These are phyloP conservation scores for Vicugna pacos DNA, from an alignment of 2,113 vertebrate species.

Conservation along the genomic window DNA sequence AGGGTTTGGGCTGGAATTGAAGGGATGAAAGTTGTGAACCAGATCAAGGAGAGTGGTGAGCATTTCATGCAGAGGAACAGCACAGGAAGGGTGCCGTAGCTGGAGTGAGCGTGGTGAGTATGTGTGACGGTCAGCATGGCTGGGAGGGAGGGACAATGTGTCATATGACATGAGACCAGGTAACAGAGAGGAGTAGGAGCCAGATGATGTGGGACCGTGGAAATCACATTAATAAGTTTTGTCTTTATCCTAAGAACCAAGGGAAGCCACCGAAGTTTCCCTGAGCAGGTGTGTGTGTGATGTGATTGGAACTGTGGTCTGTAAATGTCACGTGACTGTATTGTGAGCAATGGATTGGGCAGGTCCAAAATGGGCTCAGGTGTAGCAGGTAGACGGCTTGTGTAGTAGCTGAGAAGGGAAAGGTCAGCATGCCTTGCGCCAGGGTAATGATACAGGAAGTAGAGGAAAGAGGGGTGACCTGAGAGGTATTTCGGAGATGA, in stretches of 20 bases:
- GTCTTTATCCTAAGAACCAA: neutral
- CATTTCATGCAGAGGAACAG: neutral
- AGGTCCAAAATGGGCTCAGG: neutral
- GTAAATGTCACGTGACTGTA: neutral
- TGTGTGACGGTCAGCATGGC: neutral
- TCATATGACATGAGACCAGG: neutral
- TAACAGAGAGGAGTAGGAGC: neutral
- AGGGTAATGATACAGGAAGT: neutral
- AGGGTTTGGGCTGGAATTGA: neutral
- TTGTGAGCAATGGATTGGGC: neutral
- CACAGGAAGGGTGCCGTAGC: accelerated
- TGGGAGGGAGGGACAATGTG: neutral
- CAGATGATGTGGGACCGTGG: neutral
- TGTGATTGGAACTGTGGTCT: neutral
- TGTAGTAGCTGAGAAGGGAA: neutral
- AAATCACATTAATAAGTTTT: neutral
- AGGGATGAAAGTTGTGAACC: neutral
- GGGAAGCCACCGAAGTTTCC: neutral
- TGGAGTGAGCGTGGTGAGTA: neutral
- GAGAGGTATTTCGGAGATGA: neutral
- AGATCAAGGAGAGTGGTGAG: neutral
- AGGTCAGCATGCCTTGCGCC: neutral
- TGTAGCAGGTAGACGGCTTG: accelerated
- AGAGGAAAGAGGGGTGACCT: neutral
- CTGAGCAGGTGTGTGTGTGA: no score